Base-by-base conservation (phyloP, 2,888 invertebrate species). In the Cactoblastis cactorum region DNA sequence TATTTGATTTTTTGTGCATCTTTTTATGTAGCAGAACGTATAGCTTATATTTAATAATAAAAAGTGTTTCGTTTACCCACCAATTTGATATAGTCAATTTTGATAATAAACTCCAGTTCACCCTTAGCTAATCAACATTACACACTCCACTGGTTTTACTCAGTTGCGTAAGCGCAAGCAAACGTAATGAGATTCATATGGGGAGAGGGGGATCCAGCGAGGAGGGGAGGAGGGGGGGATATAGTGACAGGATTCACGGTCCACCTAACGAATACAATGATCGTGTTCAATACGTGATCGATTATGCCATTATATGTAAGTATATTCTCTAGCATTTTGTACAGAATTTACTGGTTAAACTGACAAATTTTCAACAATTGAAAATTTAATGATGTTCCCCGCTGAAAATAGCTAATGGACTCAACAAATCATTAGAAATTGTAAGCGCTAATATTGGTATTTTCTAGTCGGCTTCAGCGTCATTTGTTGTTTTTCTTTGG, bases 201-300 rank as follows among this genome's bases (percentile, higher is more conserved):
- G 70, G 61, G 60, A 61, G 58, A 50, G 46, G 53, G 47, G 53
- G 46, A 49, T 39, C 33, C 15, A 15, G 24, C 11, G 38, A 52
- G 63, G 65, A 62, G 60, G 66, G 68, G 72, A 66, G 69, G 63
- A 64, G 62, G 60, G 66, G 68, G 72, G 67, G 69, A 61, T 67
- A 62, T 77, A 82, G 82, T 81, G 85, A 85, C 87, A 88, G 88
- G 88, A 88, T 86, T 85, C 83, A 88, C 86, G 88, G 86, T 88
- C 80, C 86, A 87, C 74, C 84, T 78, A 74, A 74, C 73, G 77
- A 81, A 66, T 75, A 88, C 88, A 88, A 88, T 88, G 87, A 84
- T 84, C 77, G 82, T 62, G 71, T 82, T 83, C 84, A 84, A 87
- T 88, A 84, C 80, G 73, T 82, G 84, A 88, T 88, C 86, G 88